Base-by-base conservation (phyloP, 1,140 invertebrate genomes). In the Mycetomoellerius zeteki region DNA sequence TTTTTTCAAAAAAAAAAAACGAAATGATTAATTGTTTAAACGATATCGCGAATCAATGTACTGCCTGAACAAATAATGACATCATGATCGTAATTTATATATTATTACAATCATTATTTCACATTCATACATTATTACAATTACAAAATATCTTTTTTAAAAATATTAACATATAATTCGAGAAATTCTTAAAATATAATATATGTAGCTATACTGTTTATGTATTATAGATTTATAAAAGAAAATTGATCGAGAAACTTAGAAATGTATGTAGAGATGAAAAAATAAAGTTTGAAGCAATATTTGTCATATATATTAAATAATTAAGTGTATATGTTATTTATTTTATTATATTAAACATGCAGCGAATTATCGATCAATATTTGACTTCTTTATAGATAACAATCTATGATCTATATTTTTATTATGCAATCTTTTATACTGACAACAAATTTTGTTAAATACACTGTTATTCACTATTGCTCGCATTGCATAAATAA, bases 401-500 rank as follows among this genome's bases (percentile, higher is more conserved):
- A 33, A 3, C 12, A 76, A 76, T 50, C 3, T 14, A 50, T 43
- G 16, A 37, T 76, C 37, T 58, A 24, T 16, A 37, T 24, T 33
- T 0, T 37, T 33, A 14, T 75, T 16, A 24, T 37, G 14, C 16
- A 60, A 77, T 27, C 14, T 60, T 58, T 60, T 19, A 27, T 27
- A 10, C 8, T 3, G 16, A 19, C 0, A 27, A 27, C 6, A 5
- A 43, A 43, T 12, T 62, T 77, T 14, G 1, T 64, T 47, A 47
- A 62, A 30, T 80, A 14, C 10, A 8, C 14, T 6, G 19, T 47
- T 67, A 37, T 67, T 24, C 10, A 24, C 3, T 58, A 43, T 3
- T 27, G 14, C 16, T 54, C 33, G n/a, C 24, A n/a, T 33, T 4
- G 62, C 27, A 67, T 81, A 24, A 37, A 54, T 80, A 71, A 78